Conservation (phyloP, 2,888 invertebrate species). For the Pterostichus madidus region DNA sequence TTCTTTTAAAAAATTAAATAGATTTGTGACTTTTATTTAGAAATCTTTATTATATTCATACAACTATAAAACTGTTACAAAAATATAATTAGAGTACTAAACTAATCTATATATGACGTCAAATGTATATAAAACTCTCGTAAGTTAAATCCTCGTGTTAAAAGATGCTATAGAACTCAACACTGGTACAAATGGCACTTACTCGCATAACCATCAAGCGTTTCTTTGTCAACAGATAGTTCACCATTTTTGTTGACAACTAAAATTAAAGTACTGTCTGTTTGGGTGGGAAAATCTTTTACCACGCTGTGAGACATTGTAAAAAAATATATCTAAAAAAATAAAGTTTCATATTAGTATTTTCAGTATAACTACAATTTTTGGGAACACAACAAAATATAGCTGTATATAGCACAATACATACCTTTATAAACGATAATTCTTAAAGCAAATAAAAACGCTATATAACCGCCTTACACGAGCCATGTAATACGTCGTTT, state of each 20-base stretch:
- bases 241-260: conserved; percentile 93
- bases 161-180: conserved; percentile 23
- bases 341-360: conserved; percentile 47
- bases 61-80: conserved; percentile 20
- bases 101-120: conserved; percentile 13
- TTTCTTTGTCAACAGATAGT: conserved; percentile 89
- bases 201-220: conserved; percentile 90
- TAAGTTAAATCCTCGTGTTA: conserved; percentile 49
- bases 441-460: conserved; percentile 61
- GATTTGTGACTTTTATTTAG: neutral
- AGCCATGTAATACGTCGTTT: conserved; percentile 55
- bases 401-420: conserved; percentile 33
- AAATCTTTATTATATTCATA: conserved; percentile 35
- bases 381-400: conserved; percentile 3
- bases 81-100: conserved; percentile 24
- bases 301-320: conserved; percentile 76
- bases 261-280: conserved; percentile 87
- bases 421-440: conserved; percentile 56
- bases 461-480: conserved; percentile 61
- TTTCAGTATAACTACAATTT: neutral
- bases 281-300: conserved; percentile 75
- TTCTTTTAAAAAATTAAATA: conserved; percentile 10
- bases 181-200: conserved; percentile 74
- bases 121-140: conserved; percentile 27
- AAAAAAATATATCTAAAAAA: conserved; percentile 56